Conservation (phyloP, 1,140 invertebrate genomes). For the Bombyx mandarina region DNA sequence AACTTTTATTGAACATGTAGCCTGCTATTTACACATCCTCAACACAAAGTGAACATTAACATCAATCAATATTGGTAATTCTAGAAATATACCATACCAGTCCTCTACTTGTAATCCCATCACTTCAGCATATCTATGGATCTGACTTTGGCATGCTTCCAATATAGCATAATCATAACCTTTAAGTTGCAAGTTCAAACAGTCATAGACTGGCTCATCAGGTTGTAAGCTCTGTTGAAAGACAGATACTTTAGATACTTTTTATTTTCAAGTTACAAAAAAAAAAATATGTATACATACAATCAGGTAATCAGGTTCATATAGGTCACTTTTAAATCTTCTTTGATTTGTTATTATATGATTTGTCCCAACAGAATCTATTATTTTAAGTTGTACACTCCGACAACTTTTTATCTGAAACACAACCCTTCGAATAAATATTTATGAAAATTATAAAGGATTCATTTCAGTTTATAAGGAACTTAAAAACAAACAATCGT, state of each 20-base stretch:
- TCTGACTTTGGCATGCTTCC: slow-evolving; percentile 84
- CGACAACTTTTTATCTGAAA: too few relatives aligned
- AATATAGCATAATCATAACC: slow-evolving; percentile 87
- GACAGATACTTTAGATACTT: background rate
- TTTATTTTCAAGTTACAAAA: background rate
- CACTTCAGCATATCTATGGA: slow-evolving; percentile 80
- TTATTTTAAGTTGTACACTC: too few relatives aligned
- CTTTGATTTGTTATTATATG: slow-evolving; percentile 14
- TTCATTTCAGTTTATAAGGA: too few relatives aligned
- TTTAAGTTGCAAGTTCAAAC: slow-evolving; percentile 83
- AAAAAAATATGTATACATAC: slow-evolving; percentile 24
- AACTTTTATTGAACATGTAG: too few relatives aligned
- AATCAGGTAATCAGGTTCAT: slow-evolving; percentile 58
- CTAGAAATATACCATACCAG: slow-evolving; percentile 65
- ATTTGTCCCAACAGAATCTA: too few relatives aligned
- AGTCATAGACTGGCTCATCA: slow-evolving; percentile 80
- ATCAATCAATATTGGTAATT: too few relatives aligned
- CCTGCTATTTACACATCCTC: too few relatives aligned
- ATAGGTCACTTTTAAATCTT: slow-evolving; percentile 44
- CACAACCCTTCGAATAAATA: too few relatives aligned
- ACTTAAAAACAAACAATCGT: too few relatives aligned
- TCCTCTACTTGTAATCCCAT: slow-evolving; percentile 85
- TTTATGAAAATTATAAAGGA: too few relatives aligned
- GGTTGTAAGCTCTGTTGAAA: slow-evolving; percentile 73
- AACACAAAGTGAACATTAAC: too few relatives aligned